Percentiles rank a stretch among this genome's conserved stretches.
phyloP scores from a whole-genome alignment of 2,113 vertebrate species.

The Gavia stellata region DNA sequence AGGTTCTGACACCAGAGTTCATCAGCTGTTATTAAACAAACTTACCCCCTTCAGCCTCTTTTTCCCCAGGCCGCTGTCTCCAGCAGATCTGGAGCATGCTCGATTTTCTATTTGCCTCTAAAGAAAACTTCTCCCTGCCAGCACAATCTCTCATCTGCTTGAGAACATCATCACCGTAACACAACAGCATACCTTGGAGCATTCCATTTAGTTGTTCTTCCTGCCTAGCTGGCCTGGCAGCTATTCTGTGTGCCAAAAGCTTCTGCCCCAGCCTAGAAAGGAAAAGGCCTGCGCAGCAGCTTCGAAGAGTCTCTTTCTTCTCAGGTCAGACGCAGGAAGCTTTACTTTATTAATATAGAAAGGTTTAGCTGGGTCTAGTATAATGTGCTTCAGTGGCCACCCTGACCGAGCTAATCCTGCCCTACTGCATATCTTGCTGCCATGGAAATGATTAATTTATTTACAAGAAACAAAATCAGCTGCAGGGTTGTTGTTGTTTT shows the following conservation, averaged over 20 bases:
- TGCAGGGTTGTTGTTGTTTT: not conserved
- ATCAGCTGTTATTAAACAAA: not conserved
- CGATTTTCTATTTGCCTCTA: not conserved
- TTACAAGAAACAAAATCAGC: not conserved
- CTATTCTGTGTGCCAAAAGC: constrained; percentile 1
- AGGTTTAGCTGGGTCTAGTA: not conserved
- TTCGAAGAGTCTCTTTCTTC: not conserved
- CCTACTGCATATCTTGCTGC: not conserved
- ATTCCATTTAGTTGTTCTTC: constrained; percentile 27
- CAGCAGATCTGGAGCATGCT: not conserved
- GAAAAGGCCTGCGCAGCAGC: not conserved
- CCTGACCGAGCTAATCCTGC: not conserved
- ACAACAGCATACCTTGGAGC: constrained; percentile 57
- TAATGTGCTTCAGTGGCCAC: not conserved
- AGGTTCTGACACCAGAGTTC: not conserved
- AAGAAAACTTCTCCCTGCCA: constrained; percentile 14
- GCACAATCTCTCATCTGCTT: not conserved
- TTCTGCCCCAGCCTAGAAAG: constrained; percentile 20
- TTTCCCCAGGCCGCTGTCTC: not conserved
- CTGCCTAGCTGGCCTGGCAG: constrained; percentile 51
- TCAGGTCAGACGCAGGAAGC: not conserved
- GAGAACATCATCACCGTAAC: not conserved
- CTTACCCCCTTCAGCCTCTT: not conserved
- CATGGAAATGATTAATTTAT: not conserved
- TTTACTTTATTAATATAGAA: not conserved